Base-by-base conservation (phyloP, 2,113 vertebrate genomes). In the Dolichotis patagonum region DNA sequence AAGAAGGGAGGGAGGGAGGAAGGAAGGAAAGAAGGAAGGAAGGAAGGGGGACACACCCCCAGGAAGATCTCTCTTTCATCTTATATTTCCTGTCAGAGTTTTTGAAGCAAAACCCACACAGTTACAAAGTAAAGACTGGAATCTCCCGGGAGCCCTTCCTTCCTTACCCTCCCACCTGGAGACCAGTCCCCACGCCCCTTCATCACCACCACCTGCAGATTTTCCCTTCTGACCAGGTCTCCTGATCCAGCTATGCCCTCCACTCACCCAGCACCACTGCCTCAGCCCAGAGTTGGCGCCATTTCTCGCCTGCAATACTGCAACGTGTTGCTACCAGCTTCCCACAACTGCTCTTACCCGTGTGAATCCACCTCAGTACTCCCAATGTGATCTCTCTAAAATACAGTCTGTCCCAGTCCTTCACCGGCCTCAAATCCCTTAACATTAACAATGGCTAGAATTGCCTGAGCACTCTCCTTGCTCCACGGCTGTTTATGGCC, bases 1-100 rank as follows among this genome's bases (percentile, higher is more conserved):
- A n/a, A n/a, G 3, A 1, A n/a, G 12, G 7, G 26, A 43, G n/a
- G 3, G 2, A n/a, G 12, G 7, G 26, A 43, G n/a, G 3, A 1
- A n/a, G 12, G 7, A 19, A 43, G n/a, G n/a, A n/a, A n/a, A n/a
- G n/a, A n/a, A n/a, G n/a, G 3, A 1, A n/a, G 12, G 7, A 19
- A 43, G 0, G 14, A 75, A 14, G 3, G 24, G 41, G 8, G n/a
- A 41, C 11, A 3, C 20, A 17, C 5, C 20, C 43, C 58, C 30
- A 65, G 11, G 22, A 85, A 90, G 62, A 80, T 11, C 28, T 62
- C 20, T 63, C 54, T 30, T 32, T 80, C 38, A 38, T 35, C 35
- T 52, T 62, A 2, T 24, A 35, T 67, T 91, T 81, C 58, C 32
- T 30, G 19, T 32, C 46, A 14, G 20, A 67, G 43, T 56, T 82